Evolutionary conservation across 2,797 vertebrate species (phyloP).

Genomic region (Siniperca scherzeri): DNA sequence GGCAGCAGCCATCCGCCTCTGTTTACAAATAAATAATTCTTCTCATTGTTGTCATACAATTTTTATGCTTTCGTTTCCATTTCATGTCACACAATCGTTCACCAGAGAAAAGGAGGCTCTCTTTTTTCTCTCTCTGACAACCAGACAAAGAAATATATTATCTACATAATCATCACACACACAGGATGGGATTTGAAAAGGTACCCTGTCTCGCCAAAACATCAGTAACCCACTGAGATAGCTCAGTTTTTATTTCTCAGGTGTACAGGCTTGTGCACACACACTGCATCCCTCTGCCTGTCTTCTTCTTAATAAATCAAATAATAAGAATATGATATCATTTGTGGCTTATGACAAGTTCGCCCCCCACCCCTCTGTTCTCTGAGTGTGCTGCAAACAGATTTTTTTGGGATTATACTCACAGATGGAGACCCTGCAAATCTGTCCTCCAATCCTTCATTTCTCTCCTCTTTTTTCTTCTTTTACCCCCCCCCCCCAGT

Average conservation of each 20-base stretch:
- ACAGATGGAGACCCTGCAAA: slow-evolving; percentile 83
- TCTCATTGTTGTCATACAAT: slow-evolving; percentile 57
- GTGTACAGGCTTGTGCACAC: slow-evolving; percentile 13
- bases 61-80: slow-evolving; percentile 70
- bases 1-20: slow-evolving; percentile 29
- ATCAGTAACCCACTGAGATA: slow-evolving; percentile 37
- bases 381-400: slow-evolving; percentile 66
- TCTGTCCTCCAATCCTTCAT: slow-evolving; percentile 73
- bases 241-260: slow-evolving; percentile 29
- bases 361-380: slow-evolving; percentile 37
- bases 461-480: slow-evolving; percentile 39
- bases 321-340: slow-evolving; percentile 52
- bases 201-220: slow-evolving; percentile 27
- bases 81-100: slow-evolving; percentile 61
- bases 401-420: slow-evolving; percentile 79
- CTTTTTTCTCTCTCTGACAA: slow-evolving; percentile 38
- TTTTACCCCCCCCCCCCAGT: slow-evolving; percentile 18
- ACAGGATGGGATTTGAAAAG: slow-evolving; percentile 54
- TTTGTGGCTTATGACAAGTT: slow-evolving; percentile 60
- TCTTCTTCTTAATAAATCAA: slow-evolving; percentile 35
- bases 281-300: slow-evolving; percentile 18
- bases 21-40: slow-evolving; percentile 75
- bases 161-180: slow-evolving; percentile 49
- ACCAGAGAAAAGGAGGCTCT: slow-evolving; percentile 42
- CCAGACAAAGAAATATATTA: slow-evolving; percentile 62